Evolutionary conservation across 1,140 invertebrate genomes (phyloP).

Genomic region (Drosophila quadrilineata): DNA sequence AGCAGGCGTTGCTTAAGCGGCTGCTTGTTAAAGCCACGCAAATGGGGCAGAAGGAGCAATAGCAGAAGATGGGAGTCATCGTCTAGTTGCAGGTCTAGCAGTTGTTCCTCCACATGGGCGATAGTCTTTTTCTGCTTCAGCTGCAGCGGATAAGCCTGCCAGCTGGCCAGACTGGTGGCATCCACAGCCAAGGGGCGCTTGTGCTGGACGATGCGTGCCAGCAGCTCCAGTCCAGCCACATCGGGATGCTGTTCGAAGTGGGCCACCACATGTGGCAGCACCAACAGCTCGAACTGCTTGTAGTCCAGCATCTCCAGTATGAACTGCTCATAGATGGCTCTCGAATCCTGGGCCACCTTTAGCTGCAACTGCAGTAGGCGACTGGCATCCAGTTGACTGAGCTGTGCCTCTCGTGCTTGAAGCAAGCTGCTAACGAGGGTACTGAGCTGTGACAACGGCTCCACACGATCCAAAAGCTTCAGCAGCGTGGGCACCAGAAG

Average conservation of each 20-base stretch:
- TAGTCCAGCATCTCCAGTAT: constrained; percentile 86
- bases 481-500: constrained; percentile 83
- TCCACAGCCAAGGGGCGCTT: constrained; percentile 85
- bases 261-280: constrained; percentile 87
- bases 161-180: constrained; percentile 84
- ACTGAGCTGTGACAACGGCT: constrained; percentile 32
- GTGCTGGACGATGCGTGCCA: constrained; percentile 86
- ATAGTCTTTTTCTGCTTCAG: constrained; percentile 77
- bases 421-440: constrained; percentile 52
- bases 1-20: constrained; percentile 35
- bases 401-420: constrained; percentile 81
- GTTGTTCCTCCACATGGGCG: constrained; percentile 30
- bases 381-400: constrained; percentile 87
- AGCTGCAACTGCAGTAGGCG: constrained; percentile 85
- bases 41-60: constrained; percentile 54
- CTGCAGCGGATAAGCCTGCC: constrained; percentile 86
- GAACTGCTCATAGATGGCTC: constrained; percentile 84
- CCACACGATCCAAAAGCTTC: constrained; percentile 81
- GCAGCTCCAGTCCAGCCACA: constrained; percentile 83
- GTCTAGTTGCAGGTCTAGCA: constrained; percentile 23
- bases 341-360: constrained; percentile 78
- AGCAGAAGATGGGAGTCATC: constrained; percentile 45
- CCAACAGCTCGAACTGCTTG: constrained; percentile 87
- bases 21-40: constrained; percentile 52
- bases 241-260: constrained; percentile 84